These are phyloP conservation scores for Nebria salina DNA, from an alignment of 2,888 invertebrate genomes.

Conservation along the genomic window DNA sequence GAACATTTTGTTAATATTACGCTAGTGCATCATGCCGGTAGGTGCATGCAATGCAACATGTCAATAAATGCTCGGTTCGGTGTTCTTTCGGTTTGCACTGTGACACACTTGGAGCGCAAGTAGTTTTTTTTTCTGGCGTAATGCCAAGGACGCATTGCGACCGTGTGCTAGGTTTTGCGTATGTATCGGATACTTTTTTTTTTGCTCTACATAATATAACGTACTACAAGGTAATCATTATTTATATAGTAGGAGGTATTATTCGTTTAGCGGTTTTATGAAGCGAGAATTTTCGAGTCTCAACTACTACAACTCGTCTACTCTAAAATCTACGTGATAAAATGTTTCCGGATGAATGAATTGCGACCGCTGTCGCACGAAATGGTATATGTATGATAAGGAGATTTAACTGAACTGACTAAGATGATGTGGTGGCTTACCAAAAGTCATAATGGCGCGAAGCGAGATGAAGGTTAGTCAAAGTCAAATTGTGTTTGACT, in stretches of 20 bases:
- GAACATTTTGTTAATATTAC: slow-evolving; percentile 8
- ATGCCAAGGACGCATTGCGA: slow-evolving; percentile 61
- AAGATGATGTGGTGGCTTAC: slow-evolving; percentile 1
- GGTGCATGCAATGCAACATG: slow-evolving; percentile 51
- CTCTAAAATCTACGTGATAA: background rate
- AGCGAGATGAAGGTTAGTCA: background rate
- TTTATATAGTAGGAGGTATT: background rate
- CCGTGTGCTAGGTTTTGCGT: slow-evolving; percentile 46
- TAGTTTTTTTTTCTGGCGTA: slow-evolving; percentile 52
- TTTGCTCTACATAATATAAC: slow-evolving; percentile 2
- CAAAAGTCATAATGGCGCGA: background rate
- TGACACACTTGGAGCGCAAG: slow-evolving; percentile 33
- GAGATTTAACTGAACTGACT: background rate
- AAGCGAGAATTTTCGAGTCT: background rate
- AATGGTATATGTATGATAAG: background rate
- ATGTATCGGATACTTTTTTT: slow-evolving; percentile 4
- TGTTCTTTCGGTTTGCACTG: slow-evolving; percentile 25
- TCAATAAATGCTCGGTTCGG: slow-evolving; percentile 30
- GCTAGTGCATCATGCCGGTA: slow-evolving; percentile 5
- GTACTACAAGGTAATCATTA: background rate
- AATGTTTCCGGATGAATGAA: background rate
- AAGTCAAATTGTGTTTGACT: background rate
- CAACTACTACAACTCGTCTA: background rate
- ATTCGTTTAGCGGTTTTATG: slow-evolving; percentile 14
- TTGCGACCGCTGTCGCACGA: background rate